Base-by-base conservation (phyloP, 2,888 invertebrate genomes). In the Tachina lurida region DNA sequence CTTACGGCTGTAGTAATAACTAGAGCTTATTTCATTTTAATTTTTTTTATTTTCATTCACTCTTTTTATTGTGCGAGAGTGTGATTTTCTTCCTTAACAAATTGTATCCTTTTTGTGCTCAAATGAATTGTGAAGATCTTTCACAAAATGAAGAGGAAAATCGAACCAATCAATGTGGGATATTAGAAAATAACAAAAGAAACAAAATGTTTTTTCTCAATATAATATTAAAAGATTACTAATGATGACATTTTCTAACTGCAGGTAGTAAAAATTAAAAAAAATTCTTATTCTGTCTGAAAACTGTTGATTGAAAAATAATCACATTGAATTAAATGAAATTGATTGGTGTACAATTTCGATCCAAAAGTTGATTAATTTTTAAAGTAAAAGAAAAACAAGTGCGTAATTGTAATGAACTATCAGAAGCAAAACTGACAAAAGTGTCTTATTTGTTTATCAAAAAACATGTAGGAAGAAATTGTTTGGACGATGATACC, bases 161-260 rank as follows among this genome's bases (percentile, higher is more conserved):
- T 15, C 8, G n/a, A 19, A 47, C 7, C 19, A 75, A 68, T 54
- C 41, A 71, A 31, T 15, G 3, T n/a, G 43, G 15, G 56, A 31
- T 68, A 70, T 62, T 54, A 12, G 45, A 71, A 67, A 67, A 74
- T 13, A 62, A 45, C 22, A 75, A 62, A 5, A 31, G 31, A 62
- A 43, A 63, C 0, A n/a, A 31, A 41, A 47, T 63, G 39, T 62
- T 71, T 54, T 58, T 54, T 58, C n/a, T 39, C 39, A 62, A 76
- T 76, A 54, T 67, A 52, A 60, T 77, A 77, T 77, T 77, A 49
- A 77, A 73, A 67, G 73, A 77, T 78, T 78, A 84, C 73, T 73
- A 73, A 83, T 60, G 60, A 67, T 83, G 67, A 83, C 73, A 47
- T 83, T 77, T 73, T 67, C 60, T 54, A 45, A 15, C 63, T 73